Base-by-base conservation (phyloP, 2,797 vertebrate genomes). In the Nothura maculosa region DNA sequence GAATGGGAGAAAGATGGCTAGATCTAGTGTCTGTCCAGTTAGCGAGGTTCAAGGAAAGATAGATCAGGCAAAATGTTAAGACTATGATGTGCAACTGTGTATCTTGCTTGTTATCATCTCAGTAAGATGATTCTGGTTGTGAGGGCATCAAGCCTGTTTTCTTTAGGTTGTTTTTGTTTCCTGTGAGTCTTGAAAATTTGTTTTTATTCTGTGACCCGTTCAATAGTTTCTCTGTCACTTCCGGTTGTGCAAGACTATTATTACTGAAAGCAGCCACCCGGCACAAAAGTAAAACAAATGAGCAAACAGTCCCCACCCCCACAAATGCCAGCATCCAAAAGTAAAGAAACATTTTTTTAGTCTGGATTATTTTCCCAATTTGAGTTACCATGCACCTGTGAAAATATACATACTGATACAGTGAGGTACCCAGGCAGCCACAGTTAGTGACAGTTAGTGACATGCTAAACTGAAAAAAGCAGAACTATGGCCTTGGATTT, bases 271-370 rank as follows among this genome's bases (percentile, higher is more conserved):
- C 28, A 30, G 6, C 1, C 0, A 55, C 5, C 8, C 48, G 36
- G 48, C 27, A 48, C 74, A 79, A 81, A 77, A 19, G 50, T 52
- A 13, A 12, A 43, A 45, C 1, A 48, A 24, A 40, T 70, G 70
- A 75, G 3, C 7, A 43, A 16, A 25, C 14, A 36, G 3, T 0
- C 22, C 12, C 28, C 21, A 17, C 6, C 3, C 12, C 50, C 27
- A 16, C 27, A 54, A 73, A 14, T 15, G 17, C 32, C 81, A 68
- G 68, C 3, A 16, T 15, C 52, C 52, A 25, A 54, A 60, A 82
- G 9, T 19, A 10, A 54, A 28, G 21, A 78, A 7, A 12, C 52
- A 40, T 5, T 13, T 67, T 38, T 38, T 38, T 45, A 42, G 21
- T 17, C 11, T 74, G 12, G 25, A 48, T 69, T 5, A 24, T 43